A percentile compares a stretch with the other conserved stretches of the same genome.
These are phyloP conservation scores for Sminthopsis crassicaudata DNA, from an alignment of 2,113 vertebrate species.

Conservation along the genomic window DNA sequence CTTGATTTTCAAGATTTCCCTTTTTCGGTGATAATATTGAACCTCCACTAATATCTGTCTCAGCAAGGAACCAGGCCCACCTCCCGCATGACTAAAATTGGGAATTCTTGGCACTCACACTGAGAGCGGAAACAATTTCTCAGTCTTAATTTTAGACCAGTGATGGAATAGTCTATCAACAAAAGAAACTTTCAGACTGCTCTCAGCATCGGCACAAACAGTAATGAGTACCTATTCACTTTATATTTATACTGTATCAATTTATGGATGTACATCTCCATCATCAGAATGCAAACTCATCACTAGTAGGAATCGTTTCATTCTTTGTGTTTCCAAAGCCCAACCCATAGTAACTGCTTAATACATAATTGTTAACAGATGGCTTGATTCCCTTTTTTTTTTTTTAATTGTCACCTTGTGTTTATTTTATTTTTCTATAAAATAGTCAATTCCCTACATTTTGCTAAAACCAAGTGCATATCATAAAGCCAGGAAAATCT, in stretches of 20 bases:
- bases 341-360: background rate
- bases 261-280: background rate
- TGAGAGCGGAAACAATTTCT: constrained; percentile 74
- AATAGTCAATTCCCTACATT: background rate
- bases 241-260: background rate
- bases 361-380: background rate
- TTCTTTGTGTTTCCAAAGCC: background rate
- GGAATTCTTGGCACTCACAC: background rate
- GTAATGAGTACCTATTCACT: constrained; percentile 41
- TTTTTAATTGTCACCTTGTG: background rate
- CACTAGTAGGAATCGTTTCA: background rate
- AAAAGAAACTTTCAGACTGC: constrained; percentile 60
- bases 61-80: constrained; percentile 68
- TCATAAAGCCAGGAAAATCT: background rate
- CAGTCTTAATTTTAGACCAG: constrained; percentile 73
- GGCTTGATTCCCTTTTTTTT: background rate
- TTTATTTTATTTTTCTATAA: background rate
- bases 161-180: constrained; percentile 64
- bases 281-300: background rate
- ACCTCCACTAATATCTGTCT: constrained; percentile 76
- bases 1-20: constrained; percentile 67
- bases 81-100: constrained; percentile 20
- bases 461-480: background rate
- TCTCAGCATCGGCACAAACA: constrained; percentile 45
- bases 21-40: constrained; percentile 63